phyloP scores from a whole-genome alignment of 1,140 invertebrate genomes.

The Drosophila bocqueti region DNA sequence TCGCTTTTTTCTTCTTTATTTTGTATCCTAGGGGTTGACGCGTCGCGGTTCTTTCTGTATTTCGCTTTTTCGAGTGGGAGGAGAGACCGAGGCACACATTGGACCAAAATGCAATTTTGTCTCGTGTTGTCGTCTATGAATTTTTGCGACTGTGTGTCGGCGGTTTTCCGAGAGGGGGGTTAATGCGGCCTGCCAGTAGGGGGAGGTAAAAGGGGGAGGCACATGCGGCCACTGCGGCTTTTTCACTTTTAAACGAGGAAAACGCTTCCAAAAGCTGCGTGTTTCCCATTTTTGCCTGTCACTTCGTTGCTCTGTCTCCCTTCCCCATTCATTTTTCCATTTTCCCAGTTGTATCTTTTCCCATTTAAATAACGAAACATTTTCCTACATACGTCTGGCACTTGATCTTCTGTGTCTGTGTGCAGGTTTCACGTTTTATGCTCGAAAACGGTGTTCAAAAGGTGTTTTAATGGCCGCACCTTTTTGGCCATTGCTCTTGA shows the following conservation, averaged over 20 bases:
- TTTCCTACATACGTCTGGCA: conserved; percentile 20
- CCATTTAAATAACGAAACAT: conserved; percentile 64
- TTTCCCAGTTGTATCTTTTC: conserved; percentile 22
- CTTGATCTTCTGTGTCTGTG: conserved; percentile 33
- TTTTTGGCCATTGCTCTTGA: conserved; percentile 55
- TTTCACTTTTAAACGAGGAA: conserved; percentile 78
- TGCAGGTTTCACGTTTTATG: conserved; percentile 36
- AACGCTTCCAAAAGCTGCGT: conserved; percentile 63
- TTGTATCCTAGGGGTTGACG: conserved; percentile 42
- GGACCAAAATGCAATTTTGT: conserved; percentile 77
- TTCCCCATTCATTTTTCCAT: conserved; percentile 10
- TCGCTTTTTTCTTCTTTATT: conserved; percentile 3
- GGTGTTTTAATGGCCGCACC: conserved; percentile 52
- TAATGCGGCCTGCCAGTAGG: conserved; percentile 2
- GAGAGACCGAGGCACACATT: conserved; percentile 59
- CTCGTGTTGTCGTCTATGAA: conserved; percentile 81
- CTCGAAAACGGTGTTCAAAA: conserved; percentile 34
- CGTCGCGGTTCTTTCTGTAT: conserved; percentile 44
- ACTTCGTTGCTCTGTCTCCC: conserved; percentile 14
- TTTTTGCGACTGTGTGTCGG: conserved; percentile 69
- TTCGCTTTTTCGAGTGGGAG: conserved; percentile 2
- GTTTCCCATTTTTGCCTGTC: conserved; percentile 69
- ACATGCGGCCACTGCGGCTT: conserved; percentile 79
- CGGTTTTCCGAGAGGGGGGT: conserved; percentile 27
- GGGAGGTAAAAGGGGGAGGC: conserved; percentile 25